These are phyloP conservation scores for Ceryle rudis DNA, from an alignment of 2,797 vertebrate genomes.

Conservation along the genomic window DNA sequence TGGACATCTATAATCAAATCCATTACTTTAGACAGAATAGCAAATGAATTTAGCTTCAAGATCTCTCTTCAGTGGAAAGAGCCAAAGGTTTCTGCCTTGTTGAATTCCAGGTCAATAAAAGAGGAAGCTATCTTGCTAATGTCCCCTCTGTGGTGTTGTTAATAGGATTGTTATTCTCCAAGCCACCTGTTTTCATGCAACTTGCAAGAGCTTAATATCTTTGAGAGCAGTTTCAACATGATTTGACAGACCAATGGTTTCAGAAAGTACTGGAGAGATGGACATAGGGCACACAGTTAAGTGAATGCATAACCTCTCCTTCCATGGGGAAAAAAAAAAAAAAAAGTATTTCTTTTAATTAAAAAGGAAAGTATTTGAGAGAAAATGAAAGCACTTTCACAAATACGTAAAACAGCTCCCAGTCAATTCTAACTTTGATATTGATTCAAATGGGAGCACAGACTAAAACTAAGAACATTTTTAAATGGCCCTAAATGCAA, in stretches of 20 bases:
- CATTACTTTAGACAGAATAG: not conserved
- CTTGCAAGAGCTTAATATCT: not conserved
- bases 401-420: not conserved
- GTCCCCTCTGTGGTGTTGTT: not conserved
- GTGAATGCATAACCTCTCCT: not conserved
- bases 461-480: not conserved
- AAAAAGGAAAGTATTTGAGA: not conserved
- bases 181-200: not conserved
- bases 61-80: not conserved
- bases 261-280: not conserved
- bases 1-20: not conserved
- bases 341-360: not conserved
- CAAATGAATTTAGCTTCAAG: not conserved
- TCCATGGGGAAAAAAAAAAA: not conserved
- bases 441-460: not conserved
- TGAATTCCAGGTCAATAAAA: not conserved
- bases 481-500: not conserved
- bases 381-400: not conserved
- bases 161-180: not conserved
- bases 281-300: not conserved
- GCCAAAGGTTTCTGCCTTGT: not conserved
- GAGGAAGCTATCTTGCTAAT: not conserved
- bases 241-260: constrained; percentile 10
- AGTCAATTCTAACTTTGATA: not conserved
- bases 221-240: not conserved